Evolutionary conservation across 2,888 invertebrate genomes (phyloP), one percentile per base, ranked within the genome.

Genomic region (Meteorus cinctellus): DNA sequence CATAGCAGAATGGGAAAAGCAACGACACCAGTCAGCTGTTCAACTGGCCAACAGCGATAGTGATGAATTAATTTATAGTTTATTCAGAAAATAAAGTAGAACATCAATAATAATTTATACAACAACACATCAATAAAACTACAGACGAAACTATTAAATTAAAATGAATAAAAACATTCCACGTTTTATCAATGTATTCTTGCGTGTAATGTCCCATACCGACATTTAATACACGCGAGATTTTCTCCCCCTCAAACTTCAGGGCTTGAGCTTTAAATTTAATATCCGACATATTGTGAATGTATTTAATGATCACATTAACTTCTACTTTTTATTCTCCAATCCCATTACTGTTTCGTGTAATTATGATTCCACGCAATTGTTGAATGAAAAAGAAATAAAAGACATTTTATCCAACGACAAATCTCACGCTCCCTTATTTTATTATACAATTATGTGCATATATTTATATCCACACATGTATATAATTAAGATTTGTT

Each of bases 291-390:
- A 55, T 41, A 41, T 41, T 41, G 41, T 41, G 8, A 41, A 41
- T 41, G 41, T 41, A 41, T 41, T 12, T 12, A 41, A 41, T 41
- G 12, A 48, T 4, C n/a, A n/a, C n/a, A 48, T 48, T 48, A 48
- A 48, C 48, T 48, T 55, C 24, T 24, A 6, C n/a, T 55, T 55
- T 24, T 19, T 6, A 8, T 55, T 55, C n/a, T 55, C 5, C n/a
- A n/a, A 8, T 55, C 51, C 36, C 36, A 36, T 68, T 62, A 51
- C 69, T 63, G 27, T 41, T 69, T 69, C 62, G 75, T 36, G 48
- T 36, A 5, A 24, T 55, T 55, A 65, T 63, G 36, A 65, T 65
- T 36, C 36, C 65, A 65, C n/a, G 65, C 65, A n/a, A 36, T 36
- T 36, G 19, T 65, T 19, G 34, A 65, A 65, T 36, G 12, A 41